phyloP scores from a whole-genome alignment of 2,113 vertebrate genomes.

The Hiodon tergisus region DNA sequence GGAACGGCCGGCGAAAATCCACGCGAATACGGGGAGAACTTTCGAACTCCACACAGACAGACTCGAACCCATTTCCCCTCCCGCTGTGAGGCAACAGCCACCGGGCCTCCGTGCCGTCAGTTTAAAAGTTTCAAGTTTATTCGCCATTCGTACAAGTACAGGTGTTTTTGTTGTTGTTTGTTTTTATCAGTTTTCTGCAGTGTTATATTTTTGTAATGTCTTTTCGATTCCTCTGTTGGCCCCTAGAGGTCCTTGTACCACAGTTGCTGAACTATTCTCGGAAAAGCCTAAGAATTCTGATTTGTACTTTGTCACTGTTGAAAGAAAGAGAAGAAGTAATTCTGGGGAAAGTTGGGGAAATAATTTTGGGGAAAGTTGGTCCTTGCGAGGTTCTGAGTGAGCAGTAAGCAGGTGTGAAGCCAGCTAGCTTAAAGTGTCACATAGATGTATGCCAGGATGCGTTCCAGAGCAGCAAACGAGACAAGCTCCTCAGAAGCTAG shows the following conservation, averaged over 20 bases:
- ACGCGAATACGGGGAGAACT: too few relatives aligned
- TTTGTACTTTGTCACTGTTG: background rate
- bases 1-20: too few relatives aligned
- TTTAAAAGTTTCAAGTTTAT: background rate
- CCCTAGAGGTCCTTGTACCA: constrained; percentile 44
- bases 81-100: too few relatives aligned
- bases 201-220: background rate
- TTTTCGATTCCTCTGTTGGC: constrained; percentile 9
- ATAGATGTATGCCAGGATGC: background rate
- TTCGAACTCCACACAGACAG: too few relatives aligned
- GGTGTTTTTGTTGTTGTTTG: background rate
- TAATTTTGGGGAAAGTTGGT: background rate
- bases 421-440: background rate
- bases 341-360: background rate
- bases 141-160: background rate
- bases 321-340: background rate
- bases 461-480: background rate
- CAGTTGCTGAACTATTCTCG: constrained; percentile 9
- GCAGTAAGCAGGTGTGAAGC: background rate
- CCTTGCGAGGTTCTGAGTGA: background rate
- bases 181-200: background rate
- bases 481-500: background rate
- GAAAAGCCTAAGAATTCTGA: background rate
- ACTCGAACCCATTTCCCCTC: too few relatives aligned
- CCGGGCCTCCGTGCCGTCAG: too few relatives aligned